phyloP scores from a whole-genome alignment of 1,140 invertebrate species.

The Reticulitermes speratus region DNA sequence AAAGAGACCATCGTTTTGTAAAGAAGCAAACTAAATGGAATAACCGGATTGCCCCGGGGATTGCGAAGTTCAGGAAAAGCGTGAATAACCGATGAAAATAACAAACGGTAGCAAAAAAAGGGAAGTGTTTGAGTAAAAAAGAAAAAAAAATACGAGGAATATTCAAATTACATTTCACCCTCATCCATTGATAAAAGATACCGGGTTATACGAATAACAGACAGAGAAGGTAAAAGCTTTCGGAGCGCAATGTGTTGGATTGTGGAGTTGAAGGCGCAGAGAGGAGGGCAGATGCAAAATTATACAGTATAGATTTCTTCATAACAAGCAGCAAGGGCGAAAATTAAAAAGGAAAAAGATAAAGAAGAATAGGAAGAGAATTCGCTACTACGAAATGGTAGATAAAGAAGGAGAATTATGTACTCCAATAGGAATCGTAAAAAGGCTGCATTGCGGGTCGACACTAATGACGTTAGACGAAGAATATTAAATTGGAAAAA shows the following conservation, averaged over 20 bases:
- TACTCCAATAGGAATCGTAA: background rate
- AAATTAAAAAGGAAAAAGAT: background rate
- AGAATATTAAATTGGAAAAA: background rate
- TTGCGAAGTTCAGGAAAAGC: background rate
- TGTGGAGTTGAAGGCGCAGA: too few species aligned
- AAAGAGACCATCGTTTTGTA: background rate
- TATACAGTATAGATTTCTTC: slow-evolving; percentile 1
- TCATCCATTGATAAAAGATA: background rate
- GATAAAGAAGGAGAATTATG: background rate
- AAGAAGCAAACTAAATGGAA: background rate
- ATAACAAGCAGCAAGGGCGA: background rate
- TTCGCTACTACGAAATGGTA: background rate
- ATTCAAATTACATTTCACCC: background rate
- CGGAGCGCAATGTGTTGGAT: too few species aligned
- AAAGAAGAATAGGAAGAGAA: background rate
- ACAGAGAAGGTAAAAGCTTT: background rate
- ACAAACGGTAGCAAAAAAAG: background rate
- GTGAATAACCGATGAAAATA: background rate
- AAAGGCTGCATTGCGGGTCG: background rate
- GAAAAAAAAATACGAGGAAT: background rate
- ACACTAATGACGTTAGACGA: background rate
- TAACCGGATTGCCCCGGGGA: background rate
- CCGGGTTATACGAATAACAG: background rate
- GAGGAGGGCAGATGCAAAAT: background rate
- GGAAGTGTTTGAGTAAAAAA: background rate